Conservation (phyloP, 2,888 invertebrate genomes). For the Therioaphis trifolii region DNA sequence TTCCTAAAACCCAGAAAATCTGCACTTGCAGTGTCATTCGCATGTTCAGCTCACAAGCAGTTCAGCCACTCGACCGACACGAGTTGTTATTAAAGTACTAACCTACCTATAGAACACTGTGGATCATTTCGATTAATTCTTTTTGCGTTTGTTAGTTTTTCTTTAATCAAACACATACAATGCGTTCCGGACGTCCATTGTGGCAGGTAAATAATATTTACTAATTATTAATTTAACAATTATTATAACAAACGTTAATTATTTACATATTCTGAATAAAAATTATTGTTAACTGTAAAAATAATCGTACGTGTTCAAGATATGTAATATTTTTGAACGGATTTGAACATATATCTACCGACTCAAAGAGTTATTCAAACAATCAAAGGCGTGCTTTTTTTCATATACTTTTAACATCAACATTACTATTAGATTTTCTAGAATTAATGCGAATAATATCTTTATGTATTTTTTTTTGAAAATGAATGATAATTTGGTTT, state of each 20-base stretch:
- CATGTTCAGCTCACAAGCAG: conserved; percentile 21
- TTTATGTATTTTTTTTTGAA: no score
- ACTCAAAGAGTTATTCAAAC: not conserved
- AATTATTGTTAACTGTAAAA: no score
- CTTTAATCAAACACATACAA: conserved; percentile 2
- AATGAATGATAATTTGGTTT: no score
- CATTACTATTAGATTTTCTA: no score
- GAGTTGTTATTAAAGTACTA: not conserved
- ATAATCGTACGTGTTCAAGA: no score
- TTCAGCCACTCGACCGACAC: conserved; percentile 1
- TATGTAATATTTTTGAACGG: no score
- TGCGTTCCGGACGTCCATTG: conserved; percentile 64
- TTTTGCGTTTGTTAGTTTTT: not conserved
- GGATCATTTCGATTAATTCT: no score
- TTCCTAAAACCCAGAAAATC: conserved; percentile 32
- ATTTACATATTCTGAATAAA: not conserved
- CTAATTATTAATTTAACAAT: not conserved
- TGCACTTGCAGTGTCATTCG: not conserved
- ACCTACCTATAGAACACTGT: not conserved
- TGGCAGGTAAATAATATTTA: conserved; percentile 62
- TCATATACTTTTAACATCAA: no score
- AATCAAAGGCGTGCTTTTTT: no score
- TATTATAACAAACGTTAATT: not conserved
- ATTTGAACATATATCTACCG: not conserved
- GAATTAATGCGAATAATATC: no score